Evolutionary conservation across 1,140 invertebrate genomes (phyloP), one percentile per base, ranked within the genome.

Genomic region (Aphaenogaster floridana): DNA sequence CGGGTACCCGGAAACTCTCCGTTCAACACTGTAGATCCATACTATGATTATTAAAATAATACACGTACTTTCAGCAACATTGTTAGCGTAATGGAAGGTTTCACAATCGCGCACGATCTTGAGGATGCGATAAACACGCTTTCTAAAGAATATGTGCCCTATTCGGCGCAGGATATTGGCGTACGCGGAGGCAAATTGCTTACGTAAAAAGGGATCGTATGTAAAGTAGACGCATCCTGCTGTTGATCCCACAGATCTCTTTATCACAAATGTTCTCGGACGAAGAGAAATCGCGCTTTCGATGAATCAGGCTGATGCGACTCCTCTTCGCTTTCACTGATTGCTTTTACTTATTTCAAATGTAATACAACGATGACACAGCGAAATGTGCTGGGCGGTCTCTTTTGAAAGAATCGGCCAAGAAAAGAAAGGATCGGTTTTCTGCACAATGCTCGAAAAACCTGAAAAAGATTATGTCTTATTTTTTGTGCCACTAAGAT

Each of bases 401-500:
- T 39, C 13, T 42, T 21, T 45, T 48, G 1, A 8, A 54, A 77
- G 21, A 34, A 50, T 61, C 36, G 8, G 21, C 15, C 34, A 28
- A 3, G 7, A 15, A 42, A 69, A 89, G 77, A 92, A 92, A 39
- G 13, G 13, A 42, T 42, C 1, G 21, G 2, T 54, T 36, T 39
- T 39, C n/a, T 50, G 9, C 8, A 68, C 1, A 88, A 78, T 72
- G 87, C 72, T 86, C 21, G 81, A 48, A 6, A 34, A 45, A 34
- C 28, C 59, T 36, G 59, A 86, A 86, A 89, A 84, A 90, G 92
- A 92, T 94, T 93, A 92, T 88, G 79, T 77, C 83, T 64, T 89
- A 88, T 86, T 64, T 80, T 36, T 84, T 87, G 42, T 78, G 48
- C 17, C 8, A 59, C 36, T 15, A 8, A 61, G 15, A 59, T 77